Percentiles rank a stretch among this genome's conserved stretches.
Conservation (phyloP, 1,140 invertebrate species). For the Papilio helenus region DNA sequence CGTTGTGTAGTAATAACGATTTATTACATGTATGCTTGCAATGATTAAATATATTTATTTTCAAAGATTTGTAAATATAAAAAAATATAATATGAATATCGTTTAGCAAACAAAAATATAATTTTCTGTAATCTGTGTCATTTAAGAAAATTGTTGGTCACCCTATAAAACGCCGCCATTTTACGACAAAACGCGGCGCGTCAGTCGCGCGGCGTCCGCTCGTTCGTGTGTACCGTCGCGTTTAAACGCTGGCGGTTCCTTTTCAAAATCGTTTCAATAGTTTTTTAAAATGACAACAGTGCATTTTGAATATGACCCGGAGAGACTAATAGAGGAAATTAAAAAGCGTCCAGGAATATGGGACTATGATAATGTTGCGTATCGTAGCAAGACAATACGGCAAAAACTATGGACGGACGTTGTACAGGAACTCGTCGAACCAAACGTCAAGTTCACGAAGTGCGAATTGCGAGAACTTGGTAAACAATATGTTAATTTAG, state of each 20-base stretch:
- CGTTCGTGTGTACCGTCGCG: slow-evolving; percentile 58
- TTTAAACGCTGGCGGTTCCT: slow-evolving; percentile 45
- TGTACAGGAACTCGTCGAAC: slow-evolving; percentile 62
- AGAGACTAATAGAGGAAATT: slow-evolving; percentile 70
- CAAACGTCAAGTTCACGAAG: slow-evolving; percentile 67
- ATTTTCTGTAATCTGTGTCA: not conserved
- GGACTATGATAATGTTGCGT: slow-evolving; percentile 69
- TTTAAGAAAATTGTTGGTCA: slow-evolving; percentile 44
- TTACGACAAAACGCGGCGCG: slow-evolving; percentile 68
- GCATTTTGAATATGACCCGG: slow-evolving; percentile 77
- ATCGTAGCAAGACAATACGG: slow-evolving; percentile 61
- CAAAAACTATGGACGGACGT: slow-evolving; percentile 70
- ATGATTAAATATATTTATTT: not conserved
- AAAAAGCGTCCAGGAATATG: slow-evolving; percentile 74
- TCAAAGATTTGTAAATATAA: too few species aligned
- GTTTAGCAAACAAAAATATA: not conserved
- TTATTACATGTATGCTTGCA: not conserved
- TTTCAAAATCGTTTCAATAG: slow-evolving; percentile 13
- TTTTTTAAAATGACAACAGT: slow-evolving; percentile 49
- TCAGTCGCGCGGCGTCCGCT: slow-evolving; percentile 71
- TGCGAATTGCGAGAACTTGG: slow-evolving; percentile 73
- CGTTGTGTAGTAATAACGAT: too few species aligned
- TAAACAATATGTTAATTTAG: slow-evolving; percentile 46
- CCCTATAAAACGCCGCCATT: slow-evolving; percentile 66
- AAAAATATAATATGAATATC: too few species aligned